Base-by-base conservation (phyloP, 2,888 invertebrate species). In the Glaucopsyche alexis region DNA sequence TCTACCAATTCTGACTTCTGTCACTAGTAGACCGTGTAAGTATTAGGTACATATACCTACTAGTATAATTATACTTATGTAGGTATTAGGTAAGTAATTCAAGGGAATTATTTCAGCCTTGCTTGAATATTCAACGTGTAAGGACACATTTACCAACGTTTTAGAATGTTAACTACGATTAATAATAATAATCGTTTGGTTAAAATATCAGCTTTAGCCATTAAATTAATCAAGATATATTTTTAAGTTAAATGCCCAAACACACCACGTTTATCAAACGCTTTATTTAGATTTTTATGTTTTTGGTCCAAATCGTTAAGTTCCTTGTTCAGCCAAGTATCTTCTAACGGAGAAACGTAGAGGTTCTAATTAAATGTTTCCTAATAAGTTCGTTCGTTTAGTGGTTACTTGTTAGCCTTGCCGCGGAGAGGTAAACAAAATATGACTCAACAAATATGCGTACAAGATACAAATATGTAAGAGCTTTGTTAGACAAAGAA, bases 401-500 rank as follows among this genome's bases (percentile, higher is more conserved):
- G 45, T 45, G 45, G 45, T 67, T 47, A 47, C 16, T 29, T 7
- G 69, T 69, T 49, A 69, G 19, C 47, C 69, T 69, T 49, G 69
- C 69, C 8, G 38, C 29, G 5, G 11, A 19, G 16, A 16, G 16
- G 60, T 67, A 67, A 69, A 66, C 45, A 47, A 67, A 67, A 69
- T 49, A 69, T 69, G 69, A 69, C 69, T 69, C 69, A 69, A 69
- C 69, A 49, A 66, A 67, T 49, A 45, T 42, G 67, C 67, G 47
- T 29, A 19, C 19, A 29, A 49, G 16, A 45, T 19, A 49, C 47
- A 47, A 29, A n/a, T 19, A 29, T 69, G 45, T 19, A 29, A 29
- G 47, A 19, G 69, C 13, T 49, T 49, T 29, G 47, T 67, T 69
- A 49, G 47, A 69, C 69, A 69, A 69, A 69, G 69, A 47, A 49